Conservation (phyloP, 2,113 vertebrate species). For the Tachysurus vachellii region DNA sequence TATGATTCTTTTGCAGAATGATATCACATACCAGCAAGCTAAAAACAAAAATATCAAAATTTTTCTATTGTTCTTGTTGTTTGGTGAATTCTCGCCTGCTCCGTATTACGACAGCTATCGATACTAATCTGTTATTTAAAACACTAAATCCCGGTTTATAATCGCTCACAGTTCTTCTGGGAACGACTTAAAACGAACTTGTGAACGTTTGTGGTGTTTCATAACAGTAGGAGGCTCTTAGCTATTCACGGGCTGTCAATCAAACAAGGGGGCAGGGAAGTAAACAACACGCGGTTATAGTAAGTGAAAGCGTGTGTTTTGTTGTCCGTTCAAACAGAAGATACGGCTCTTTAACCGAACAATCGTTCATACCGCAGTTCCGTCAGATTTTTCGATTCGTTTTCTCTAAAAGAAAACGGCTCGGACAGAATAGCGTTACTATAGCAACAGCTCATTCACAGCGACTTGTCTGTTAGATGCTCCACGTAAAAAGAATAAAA, state of each 20-base stretch:
- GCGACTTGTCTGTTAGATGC: neutral
- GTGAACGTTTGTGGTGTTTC: neutral
- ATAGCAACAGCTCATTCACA: neutral
- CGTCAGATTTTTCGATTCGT: neutral
- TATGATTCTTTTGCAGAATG: neutral
- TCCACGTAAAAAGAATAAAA: neutral
- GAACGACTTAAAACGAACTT: neutral
- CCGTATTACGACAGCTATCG: neutral
- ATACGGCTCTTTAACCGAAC: neutral
- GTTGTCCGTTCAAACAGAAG: neutral
- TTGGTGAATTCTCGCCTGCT: neutral
- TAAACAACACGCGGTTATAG: neutral
- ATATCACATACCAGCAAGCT: neutral
- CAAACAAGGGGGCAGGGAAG: neutral
- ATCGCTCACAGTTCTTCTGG: neutral
- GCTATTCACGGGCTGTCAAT: conserved; percentile 17
- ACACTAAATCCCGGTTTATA: neutral
- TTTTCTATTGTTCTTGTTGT: neutral
- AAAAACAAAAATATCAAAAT: neutral
- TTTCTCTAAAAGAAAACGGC: neutral
- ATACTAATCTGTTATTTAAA: neutral
- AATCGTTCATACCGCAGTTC: neutral
- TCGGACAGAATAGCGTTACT: neutral
- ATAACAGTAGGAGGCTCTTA: neutral
- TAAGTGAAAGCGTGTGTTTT: neutral